Conservation (phyloP, 2,888 invertebrate species). For the Sminthurides aquaticus region DNA sequence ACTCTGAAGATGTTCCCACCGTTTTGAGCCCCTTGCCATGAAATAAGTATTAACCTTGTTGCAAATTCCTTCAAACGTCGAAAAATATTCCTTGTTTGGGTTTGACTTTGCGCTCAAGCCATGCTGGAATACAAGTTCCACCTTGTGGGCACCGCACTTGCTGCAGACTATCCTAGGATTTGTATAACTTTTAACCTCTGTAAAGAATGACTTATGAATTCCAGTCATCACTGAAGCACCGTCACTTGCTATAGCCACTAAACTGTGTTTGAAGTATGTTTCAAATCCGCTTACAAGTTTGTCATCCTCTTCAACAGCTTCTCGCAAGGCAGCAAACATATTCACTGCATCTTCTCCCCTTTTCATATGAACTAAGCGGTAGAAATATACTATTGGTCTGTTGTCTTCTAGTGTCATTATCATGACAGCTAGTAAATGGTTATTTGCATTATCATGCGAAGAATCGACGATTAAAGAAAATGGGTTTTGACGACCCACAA, state of each 20-base stretch:
- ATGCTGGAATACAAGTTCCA: not conserved
- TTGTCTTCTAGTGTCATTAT: not conserved
- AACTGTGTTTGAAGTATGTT: not conserved
- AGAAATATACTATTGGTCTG: not conserved
- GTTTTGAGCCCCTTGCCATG: not conserved
- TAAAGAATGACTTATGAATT: not conserved
- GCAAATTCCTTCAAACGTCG: not conserved
- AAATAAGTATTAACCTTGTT: not conserved
- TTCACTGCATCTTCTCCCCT: not conserved
- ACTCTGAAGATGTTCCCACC: not conserved
- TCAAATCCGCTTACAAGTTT: not conserved
- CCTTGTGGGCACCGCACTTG: not conserved
- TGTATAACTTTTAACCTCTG: not conserved
- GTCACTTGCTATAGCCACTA: not conserved
- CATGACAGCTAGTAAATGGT: not conserved
- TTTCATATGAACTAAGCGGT: not conserved
- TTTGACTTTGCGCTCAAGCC: not conserved
- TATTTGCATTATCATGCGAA: not conserved
- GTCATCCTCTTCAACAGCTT: not conserved
- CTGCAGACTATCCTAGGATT: not conserved
- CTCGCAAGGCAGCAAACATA: not conserved
- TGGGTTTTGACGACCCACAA: not conserved
- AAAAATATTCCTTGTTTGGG: not conserved
- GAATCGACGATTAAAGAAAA: not conserved
- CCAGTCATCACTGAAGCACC: conserved; percentile 1